Evolutionary conservation across 2,888 invertebrate species (phyloP).

Genomic region (Himalopsyche tibetana): DNA sequence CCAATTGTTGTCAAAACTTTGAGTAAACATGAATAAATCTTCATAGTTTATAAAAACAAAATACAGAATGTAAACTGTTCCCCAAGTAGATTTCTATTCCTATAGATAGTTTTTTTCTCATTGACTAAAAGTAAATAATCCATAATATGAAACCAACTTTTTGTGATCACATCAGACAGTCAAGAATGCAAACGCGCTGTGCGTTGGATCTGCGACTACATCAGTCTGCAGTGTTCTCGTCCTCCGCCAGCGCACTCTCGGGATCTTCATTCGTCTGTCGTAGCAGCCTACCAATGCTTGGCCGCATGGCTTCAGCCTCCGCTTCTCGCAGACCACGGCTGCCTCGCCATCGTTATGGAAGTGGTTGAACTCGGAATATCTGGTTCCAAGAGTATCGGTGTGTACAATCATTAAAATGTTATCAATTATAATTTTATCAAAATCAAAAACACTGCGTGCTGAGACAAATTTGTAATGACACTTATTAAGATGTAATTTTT

Average conservation of each 20-base stretch:
- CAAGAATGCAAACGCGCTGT: constrained; percentile 95
- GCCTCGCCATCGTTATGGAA: constrained; percentile 94
- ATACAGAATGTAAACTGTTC: too few species aligned
- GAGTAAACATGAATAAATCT: too few species aligned
- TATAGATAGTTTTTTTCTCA: too few species aligned
- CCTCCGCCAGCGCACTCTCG: constrained; percentile 96
- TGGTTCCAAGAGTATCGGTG: constrained; percentile 90
- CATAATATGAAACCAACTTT: background rate
- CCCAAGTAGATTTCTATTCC: too few species aligned
- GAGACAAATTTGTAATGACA: too few species aligned
- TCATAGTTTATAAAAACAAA: too few species aligned
- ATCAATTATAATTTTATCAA: too few species aligned
- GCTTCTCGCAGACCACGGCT: constrained; percentile 93
- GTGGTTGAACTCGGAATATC: constrained; percentile 98
- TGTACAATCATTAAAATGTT: background rate
- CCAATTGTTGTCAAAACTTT: too few species aligned
- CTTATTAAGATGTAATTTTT: too few species aligned
- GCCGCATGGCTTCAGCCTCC: constrained; percentile 94
- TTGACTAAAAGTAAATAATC: too few species aligned
- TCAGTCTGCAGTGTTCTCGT: constrained; percentile 94
- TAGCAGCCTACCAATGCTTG: constrained; percentile 94
- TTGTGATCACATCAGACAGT: constrained; percentile 53
- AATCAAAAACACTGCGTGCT: too few species aligned
- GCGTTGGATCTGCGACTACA: constrained; percentile 99
- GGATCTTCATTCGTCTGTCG: constrained; percentile 95